Evolutionary conservation across 2,797 vertebrate genomes (phyloP).

Genomic region (Channallabes apus): DNA sequence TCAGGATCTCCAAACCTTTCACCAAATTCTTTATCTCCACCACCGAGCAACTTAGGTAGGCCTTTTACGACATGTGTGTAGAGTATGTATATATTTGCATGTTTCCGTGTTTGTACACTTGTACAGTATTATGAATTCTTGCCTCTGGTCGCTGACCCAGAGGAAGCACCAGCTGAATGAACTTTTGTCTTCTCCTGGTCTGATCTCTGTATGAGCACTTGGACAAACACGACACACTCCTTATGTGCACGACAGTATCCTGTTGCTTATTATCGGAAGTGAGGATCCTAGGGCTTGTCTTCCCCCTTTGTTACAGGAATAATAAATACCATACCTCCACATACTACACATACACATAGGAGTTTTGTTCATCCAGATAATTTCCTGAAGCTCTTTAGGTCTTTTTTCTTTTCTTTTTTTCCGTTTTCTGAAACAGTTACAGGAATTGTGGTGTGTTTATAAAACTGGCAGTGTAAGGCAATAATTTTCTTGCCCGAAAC

Average conservation of each 20-base stretch:
- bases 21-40: conserved; percentile 92
- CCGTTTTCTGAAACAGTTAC: conserved; percentile 51
- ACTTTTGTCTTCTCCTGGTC: conserved; percentile 62
- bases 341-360: conserved; percentile 32
- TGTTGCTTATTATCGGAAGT: conserved; percentile 64
- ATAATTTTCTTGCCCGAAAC: conserved; percentile 66
- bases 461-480: conserved; percentile 61
- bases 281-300: conserved; percentile 57
- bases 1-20: conserved; percentile 93
- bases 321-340: conserved; percentile 63
- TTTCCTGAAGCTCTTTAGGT: conserved; percentile 58
- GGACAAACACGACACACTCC: conserved; percentile 57
- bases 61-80: background rate
- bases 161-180: conserved; percentile 63
- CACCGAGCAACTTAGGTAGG: conserved; percentile 92
- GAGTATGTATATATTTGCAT: conserved; percentile 5
- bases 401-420: background rate
- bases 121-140: conserved; percentile 55
- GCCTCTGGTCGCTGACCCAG: conserved; percentile 48
- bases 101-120: background rate
- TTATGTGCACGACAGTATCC: conserved; percentile 67
- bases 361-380: conserved; percentile 40
- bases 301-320: conserved; percentile 54
- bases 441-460: conserved; percentile 59
- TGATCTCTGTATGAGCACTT: conserved; percentile 50